These are phyloP conservation scores for Corvus moneduloides DNA, from an alignment of 2,113 vertebrate genomes.

Conservation along the genomic window DNA sequence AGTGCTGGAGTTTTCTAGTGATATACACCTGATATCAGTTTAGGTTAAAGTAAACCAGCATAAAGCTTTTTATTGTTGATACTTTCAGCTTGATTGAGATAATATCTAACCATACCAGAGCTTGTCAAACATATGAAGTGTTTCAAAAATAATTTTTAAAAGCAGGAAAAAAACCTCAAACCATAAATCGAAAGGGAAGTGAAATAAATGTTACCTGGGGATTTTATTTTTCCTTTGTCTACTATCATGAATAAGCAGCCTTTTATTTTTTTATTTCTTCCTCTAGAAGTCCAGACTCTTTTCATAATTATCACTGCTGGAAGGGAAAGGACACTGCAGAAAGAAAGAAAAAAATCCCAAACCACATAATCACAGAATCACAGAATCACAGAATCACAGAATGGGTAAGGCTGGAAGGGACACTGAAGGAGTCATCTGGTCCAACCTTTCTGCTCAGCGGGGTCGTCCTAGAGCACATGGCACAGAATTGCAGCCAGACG, in stretches of 20 bases:
- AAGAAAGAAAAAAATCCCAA: background rate
- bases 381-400: background rate
- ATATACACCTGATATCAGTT: background rate
- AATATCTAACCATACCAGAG: background rate
- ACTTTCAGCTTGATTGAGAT: background rate
- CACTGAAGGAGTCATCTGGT: background rate
- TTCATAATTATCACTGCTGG: background rate
- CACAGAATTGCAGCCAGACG: rapidly evolving
- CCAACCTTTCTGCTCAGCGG: background rate
- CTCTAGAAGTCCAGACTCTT: background rate
- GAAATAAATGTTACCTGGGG: rapidly evolving
- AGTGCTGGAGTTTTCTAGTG: rapidly evolving
- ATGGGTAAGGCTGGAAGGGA: background rate
- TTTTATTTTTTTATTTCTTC: background rate
- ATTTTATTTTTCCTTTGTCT: background rate
- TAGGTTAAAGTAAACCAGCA: background rate
- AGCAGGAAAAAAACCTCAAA: rapidly evolving
- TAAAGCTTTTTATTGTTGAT: background rate
- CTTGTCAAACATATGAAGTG: background rate
- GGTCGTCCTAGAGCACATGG: background rate
- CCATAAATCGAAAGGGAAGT: background rate
- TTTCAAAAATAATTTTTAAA: background rate
- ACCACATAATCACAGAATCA: background rate
- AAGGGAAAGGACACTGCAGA: background rate
- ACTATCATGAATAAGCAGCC: background rate